These are phyloP conservation scores for Aspidoscelis tigris DNA, from an alignment of 2,113 vertebrate genomes.

Conservation along the genomic window DNA sequence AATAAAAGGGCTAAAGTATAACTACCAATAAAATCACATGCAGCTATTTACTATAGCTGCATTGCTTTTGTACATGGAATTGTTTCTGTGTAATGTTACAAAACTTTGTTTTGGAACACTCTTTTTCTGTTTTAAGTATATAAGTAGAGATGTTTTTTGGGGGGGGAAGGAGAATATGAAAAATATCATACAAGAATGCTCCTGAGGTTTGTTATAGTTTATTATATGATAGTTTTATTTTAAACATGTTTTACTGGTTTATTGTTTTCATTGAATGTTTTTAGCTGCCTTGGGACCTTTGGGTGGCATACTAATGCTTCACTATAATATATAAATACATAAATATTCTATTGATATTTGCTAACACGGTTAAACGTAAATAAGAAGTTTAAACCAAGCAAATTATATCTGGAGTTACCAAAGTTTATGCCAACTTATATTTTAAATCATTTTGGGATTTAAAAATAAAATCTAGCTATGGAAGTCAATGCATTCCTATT, in stretches of 20 bases:
- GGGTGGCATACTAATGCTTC: too few species aligned
- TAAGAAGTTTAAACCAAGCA: not conserved
- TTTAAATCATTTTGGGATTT: conserved; percentile 11
- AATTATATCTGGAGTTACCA: not conserved
- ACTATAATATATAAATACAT: too few species aligned
- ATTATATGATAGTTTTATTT: too few species aligned
- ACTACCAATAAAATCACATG: not conserved
- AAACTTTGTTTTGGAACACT: not conserved
- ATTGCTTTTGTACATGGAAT: not conserved
- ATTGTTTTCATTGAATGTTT: too few species aligned
- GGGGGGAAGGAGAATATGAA: not conserved
- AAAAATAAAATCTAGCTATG: not conserved
- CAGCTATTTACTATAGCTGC: not conserved
- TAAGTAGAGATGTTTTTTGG: not conserved
- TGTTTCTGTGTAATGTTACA: not conserved
- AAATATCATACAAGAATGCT: not conserved
- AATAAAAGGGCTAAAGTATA: not conserved
- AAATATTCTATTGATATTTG: not conserved
- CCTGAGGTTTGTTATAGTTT: not conserved
- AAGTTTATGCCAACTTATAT: not conserved
- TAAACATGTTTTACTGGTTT: too few species aligned
- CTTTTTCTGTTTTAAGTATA: not conserved
- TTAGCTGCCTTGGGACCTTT: too few species aligned
- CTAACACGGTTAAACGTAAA: not conserved
- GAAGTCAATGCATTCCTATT: not conserved